These are phyloP conservation scores for Adoxophyes honmai DNA, from an alignment of 1,140 invertebrate species.

Conservation along the genomic window DNA sequence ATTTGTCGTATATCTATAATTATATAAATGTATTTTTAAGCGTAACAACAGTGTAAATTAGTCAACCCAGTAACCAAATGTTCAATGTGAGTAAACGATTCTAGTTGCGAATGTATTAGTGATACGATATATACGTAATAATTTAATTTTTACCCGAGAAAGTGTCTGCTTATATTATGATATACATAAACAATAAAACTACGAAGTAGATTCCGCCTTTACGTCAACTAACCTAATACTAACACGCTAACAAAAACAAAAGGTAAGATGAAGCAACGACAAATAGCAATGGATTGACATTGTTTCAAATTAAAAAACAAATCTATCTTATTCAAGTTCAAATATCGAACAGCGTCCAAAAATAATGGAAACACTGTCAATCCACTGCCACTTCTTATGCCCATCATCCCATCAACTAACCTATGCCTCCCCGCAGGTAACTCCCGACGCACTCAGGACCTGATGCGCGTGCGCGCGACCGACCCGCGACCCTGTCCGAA, in stretches of 20 bases:
- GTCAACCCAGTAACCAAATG: constrained; percentile 72
- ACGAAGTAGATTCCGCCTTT: constrained; percentile 63
- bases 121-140: constrained; percentile 76
- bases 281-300: no score
- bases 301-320: no score
- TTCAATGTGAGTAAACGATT: constrained; percentile 75
- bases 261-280: constrained; percentile 23
- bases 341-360: no score
- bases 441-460: constrained; percentile 86
- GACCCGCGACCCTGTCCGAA: constrained; percentile 94
- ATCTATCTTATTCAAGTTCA: no score
- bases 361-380: no score
- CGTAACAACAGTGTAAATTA: constrained; percentile 66
- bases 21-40: constrained; percentile 60
- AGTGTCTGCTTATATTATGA: constrained; percentile 74
- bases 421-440: constrained; percentile 74
- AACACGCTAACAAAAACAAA: constrained; percentile 14
- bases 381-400: no score
- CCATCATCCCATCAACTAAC: no score
- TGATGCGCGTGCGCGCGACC: constrained; percentile 91
- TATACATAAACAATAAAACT: constrained; percentile 66
- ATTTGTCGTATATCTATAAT: constrained; percentile 62
- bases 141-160: constrained; percentile 75
- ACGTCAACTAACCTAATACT: constrained; percentile 14
- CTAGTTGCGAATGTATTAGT: constrained; percentile 76